Conservation (phyloP, 2,888 invertebrate species). For the Synergus japonicus region DNA sequence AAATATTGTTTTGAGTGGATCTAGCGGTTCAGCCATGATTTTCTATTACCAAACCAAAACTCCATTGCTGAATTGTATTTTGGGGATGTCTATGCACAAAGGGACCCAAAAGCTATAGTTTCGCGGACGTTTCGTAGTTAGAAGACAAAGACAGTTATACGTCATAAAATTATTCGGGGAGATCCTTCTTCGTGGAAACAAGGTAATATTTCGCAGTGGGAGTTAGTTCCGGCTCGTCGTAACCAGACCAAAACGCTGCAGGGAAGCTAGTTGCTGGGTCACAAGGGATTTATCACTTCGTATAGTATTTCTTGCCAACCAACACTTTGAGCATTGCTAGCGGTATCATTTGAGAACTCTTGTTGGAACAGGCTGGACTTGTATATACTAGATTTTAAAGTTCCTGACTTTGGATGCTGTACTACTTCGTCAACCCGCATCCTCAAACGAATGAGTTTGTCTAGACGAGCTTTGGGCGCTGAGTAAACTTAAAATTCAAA, state of each 20-base stretch:
- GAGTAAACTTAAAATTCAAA: conserved; percentile 2
- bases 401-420: conserved; percentile 24
- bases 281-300: conserved; percentile 70
- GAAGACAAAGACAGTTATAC: conserved; percentile 58
- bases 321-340: conserved; percentile 49
- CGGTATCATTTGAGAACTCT: conserved; percentile 56
- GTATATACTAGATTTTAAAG: conserved; percentile 31
- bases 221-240: conserved; percentile 54
- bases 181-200: conserved; percentile 64
- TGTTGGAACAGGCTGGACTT: conserved; percentile 34
- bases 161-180: conserved; percentile 69
- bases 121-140: conserved; percentile 42
- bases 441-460: conserved; percentile 11
- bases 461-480: conserved; percentile 1
- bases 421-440: conserved; percentile 4
- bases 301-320: conserved; percentile 61
- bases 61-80: background rate
- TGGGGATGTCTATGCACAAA: conserved; percentile 12
- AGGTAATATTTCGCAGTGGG: conserved; percentile 68
- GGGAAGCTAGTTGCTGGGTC: conserved; percentile 61
- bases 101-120: conserved; percentile 41
- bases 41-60: too few species aligned
- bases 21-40: too few species aligned
- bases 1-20: too few species aligned
- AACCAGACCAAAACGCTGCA: conserved; percentile 65